Base-by-base conservation (phyloP, 2,113 vertebrate species). In the Struthio camelus region DNA sequence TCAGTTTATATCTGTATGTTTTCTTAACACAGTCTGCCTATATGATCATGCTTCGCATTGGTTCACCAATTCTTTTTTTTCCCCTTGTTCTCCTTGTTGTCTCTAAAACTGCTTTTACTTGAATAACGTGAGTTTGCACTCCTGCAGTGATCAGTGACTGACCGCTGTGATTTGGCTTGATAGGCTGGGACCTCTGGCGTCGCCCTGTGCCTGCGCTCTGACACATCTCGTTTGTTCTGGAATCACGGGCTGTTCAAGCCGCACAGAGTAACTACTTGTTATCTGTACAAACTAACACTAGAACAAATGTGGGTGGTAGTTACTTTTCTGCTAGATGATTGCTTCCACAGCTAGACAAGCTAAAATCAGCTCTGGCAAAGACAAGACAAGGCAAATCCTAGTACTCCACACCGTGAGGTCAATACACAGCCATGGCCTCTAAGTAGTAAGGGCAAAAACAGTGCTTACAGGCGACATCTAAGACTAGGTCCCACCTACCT, bases 401-500 rank as follows among this genome's bases (percentile, higher is more conserved):
- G 1, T 34, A 9, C 9, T 46, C 32, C 22, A 36, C 27, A n/a
- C 24, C 18, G 23, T 30, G 28, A 66, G 34, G 20, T 79, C 40
- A 62, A 62, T 15, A 36, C 25, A 61, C 56, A 87, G 38, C 58
- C 17, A 14, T 25, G 6, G 10, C 13, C 40, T 15, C 30, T 50
- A 23, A 50, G 28, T 20, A 42, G 16, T 7, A 66, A 66, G 56
- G 30, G 56, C 56, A 59, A 59, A 59, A 56, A 34, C 4, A 1
- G 0, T 46, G 34, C 42, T 50, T 61, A 18, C 51, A 54, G 73
- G 34, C 38, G 20, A 25, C 13, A 4, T 40, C 54, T 71, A 85
- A 66, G 38, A 12, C 23, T 36, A 59, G 11, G 16, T 32, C 36
- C 20, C 27, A 3, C 24, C 11, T 34, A 36, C 42, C 0, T 0